Conservation (phyloP, 35 echinoderm and acorn worm genomes). For the Hemicentrotus pulcherrimus region DNA sequence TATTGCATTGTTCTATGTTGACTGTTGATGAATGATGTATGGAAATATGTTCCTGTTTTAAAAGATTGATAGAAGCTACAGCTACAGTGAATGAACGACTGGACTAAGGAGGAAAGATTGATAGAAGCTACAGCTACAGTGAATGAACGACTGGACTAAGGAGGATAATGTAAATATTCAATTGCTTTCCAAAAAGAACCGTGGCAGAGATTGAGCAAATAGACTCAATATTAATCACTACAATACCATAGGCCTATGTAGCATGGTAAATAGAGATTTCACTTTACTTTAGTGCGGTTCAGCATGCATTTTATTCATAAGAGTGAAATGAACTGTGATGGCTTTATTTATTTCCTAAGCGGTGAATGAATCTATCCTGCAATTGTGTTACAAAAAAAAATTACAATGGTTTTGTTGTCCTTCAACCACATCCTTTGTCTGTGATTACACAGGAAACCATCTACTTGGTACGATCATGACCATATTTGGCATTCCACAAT, state of each 20-base stretch:
- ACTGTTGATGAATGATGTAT: no score
- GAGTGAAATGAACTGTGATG: background rate
- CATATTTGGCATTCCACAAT: slow-evolving; percentile 38
- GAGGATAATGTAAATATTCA: background rate
- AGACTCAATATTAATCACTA: background rate
- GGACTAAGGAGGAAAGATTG: no score
- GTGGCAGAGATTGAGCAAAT: background rate
- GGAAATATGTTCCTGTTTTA: no score
- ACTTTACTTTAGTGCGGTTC: background rate
- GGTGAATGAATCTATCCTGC: background rate
- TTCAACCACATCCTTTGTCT: slow-evolving; percentile 24
- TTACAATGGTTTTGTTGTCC: background rate
- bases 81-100: no score
- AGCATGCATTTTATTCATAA: background rate
- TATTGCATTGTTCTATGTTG: no score
- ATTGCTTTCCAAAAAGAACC: background rate
- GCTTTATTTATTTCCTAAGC: background rate
- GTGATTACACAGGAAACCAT: background rate
- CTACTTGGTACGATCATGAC: background rate
- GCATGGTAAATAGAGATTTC: background rate
- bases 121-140: no score
- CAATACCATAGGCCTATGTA: background rate
- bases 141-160: no score
- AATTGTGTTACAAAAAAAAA: background rate
- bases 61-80: no score